These are phyloP conservation scores for Drosophila putrida DNA, from an alignment of 2,888 invertebrate genomes.

Conservation along the genomic window DNA sequence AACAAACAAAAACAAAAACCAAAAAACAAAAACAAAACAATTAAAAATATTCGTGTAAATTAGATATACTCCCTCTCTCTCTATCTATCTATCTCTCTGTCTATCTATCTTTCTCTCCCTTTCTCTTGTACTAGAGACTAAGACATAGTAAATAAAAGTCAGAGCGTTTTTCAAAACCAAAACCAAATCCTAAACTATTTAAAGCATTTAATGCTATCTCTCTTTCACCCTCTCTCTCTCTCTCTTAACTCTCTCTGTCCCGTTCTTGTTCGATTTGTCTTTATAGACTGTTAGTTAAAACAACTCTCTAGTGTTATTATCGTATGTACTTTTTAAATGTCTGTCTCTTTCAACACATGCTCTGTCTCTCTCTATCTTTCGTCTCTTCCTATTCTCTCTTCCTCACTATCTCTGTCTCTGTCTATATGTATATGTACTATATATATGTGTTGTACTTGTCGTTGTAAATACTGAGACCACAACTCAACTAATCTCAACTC, in stretches of 20 bases:
- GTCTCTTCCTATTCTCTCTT: conserved; percentile 4
- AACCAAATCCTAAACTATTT: background rate
- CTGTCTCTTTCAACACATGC: conserved; percentile 2
- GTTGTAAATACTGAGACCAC: conserved; percentile 42
- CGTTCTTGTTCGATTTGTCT: conserved; percentile 16
- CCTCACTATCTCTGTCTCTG: conserved; percentile 27
- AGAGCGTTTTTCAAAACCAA: conserved; percentile 1
- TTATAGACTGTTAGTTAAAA: background rate
- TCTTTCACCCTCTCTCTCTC: conserved; percentile 5
- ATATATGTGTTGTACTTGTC: conserved; percentile 51
- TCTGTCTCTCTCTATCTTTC: conserved; percentile 11
- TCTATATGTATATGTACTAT: conserved; percentile 29
- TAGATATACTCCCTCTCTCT: conserved; percentile 15
- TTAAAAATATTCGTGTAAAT: conserved; percentile 9
- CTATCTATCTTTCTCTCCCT: conserved; percentile 13
- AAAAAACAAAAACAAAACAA: conserved; percentile 17
- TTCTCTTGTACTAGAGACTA: conserved; percentile 6
- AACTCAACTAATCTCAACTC: conserved; percentile 17
- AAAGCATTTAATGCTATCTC: conserved; percentile 6
- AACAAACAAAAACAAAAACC: conserved; percentile 11
- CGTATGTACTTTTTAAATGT: conserved; percentile 8
- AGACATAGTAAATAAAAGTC: conserved; percentile 14
- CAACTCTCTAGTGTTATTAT: background rate
- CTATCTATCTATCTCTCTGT: conserved; percentile 10
- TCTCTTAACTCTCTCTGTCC: conserved; percentile 25